Percentiles rank a stretch among this genome's conserved stretches.
Evolutionary conservation across 1,140 invertebrate genomes (phyloP).

Genomic region (Belonocnema kinseyi): DNA sequence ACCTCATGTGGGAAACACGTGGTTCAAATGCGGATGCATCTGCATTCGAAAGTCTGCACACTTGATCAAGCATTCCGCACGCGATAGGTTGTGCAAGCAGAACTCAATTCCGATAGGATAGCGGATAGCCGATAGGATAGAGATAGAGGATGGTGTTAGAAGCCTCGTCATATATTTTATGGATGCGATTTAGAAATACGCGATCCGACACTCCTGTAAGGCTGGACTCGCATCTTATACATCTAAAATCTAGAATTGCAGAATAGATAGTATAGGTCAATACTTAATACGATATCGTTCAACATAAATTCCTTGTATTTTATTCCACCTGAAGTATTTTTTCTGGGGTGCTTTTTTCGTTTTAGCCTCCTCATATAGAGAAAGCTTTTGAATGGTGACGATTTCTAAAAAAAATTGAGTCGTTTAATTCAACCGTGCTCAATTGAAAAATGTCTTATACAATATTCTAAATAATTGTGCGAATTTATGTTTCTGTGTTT

Average conservation of each 20-base stretch:
- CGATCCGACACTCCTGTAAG: not conserved
- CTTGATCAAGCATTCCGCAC: conserved; percentile 21
- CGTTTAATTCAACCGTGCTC: no score
- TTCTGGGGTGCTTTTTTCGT: no score
- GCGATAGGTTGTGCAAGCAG: conserved; percentile 22
- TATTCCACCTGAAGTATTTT: conserved; percentile 10
- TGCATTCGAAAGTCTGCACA: not conserved
- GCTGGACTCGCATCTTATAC: not conserved
- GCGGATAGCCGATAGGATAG: not conserved
- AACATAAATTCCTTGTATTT: not conserved
- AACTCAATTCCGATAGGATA: conserved; percentile 3
- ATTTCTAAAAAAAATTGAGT: no score
- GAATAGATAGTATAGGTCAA: no score
- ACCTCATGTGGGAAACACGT: conserved; percentile 5
- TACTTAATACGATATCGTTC: not conserved
- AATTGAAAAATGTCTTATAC: no score
- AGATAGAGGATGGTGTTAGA: not conserved
- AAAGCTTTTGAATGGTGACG: no score
- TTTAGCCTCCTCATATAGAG: no score
- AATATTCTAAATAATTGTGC: no score
- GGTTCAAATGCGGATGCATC: conserved; percentile 1
- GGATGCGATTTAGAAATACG: not conserved
- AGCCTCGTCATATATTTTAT: conserved; percentile 24
- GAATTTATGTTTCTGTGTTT: no score
- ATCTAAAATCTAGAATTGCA: conserved; percentile 10